A percentile compares a stretch with the other conserved stretches of the same genome.
Evolutionary conservation across 2,797 vertebrate genomes (phyloP).

Genomic region (Atherinosoma microstoma): DNA sequence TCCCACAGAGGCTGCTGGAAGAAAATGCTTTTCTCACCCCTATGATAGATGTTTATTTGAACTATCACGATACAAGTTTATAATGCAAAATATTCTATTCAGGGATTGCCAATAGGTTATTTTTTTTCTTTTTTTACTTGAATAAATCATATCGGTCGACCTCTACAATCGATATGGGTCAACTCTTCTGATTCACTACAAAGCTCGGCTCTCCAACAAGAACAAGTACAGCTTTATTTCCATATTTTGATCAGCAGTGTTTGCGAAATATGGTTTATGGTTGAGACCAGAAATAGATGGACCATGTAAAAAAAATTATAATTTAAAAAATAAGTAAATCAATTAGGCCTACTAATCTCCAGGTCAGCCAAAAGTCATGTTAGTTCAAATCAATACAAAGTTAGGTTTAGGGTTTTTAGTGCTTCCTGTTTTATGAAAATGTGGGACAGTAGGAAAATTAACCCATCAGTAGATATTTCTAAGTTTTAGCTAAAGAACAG

Average conservation of each 20-base stretch:
- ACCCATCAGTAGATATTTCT: slow-evolving; percentile 45
- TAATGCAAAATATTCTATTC: too few relatives aligned
- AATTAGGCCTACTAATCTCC: slow-evolving; percentile 10
- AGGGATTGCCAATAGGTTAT: too few relatives aligned
- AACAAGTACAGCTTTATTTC: too few relatives aligned
- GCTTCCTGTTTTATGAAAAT: background rate
- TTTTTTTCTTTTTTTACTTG: too few relatives aligned
- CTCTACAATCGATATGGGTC: too few relatives aligned
- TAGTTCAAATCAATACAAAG: slow-evolving; percentile 37
- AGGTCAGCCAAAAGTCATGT: slow-evolving; percentile 33
- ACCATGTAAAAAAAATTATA: background rate
- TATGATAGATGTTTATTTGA: too few relatives aligned
- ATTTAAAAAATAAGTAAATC: slow-evolving; percentile 4
- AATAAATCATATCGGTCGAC: too few relatives aligned
- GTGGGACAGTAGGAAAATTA: slow-evolving; percentile 13
- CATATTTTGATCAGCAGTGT: background rate
- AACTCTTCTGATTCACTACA: too few relatives aligned
- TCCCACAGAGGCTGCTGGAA: too few relatives aligned
- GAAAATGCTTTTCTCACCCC: too few relatives aligned
- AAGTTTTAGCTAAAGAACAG: slow-evolving; percentile 62
- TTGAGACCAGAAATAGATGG: slow-evolving; percentile 4
- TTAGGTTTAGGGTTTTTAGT: background rate
- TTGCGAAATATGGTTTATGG: slow-evolving; percentile 6
- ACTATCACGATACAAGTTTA: too few relatives aligned
- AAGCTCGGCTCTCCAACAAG: too few relatives aligned